These are phyloP conservation scores for Gulo gulo DNA, from an alignment of 2,113 vertebrate genomes.

Conservation along the genomic window DNA sequence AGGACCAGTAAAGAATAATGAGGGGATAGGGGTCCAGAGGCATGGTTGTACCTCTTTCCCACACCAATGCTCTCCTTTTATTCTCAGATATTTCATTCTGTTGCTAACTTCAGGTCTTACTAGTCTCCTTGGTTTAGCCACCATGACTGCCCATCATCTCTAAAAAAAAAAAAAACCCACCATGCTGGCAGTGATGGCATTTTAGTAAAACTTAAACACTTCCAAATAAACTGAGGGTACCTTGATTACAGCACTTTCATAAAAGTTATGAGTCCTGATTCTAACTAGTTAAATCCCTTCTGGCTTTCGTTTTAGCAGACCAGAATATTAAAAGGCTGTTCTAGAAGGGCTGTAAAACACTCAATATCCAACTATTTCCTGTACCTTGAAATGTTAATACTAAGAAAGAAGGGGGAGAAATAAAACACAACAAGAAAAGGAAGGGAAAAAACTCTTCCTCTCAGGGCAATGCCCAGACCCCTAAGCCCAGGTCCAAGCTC, in stretches of 20 bases:
- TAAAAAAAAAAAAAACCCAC: not conserved
- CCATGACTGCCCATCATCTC: not conserved
- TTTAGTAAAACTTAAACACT: constrained; percentile 59
- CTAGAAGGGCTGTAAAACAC: constrained; percentile 65
- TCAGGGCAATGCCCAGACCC: not conserved
- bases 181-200: not conserved
- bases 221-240: constrained; percentile 45
- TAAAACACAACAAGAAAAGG: not conserved
- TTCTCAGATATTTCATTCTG: not conserved
- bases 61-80: not conserved
- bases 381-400: constrained; percentile 73
- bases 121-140: not conserved
- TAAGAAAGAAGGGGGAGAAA: not conserved
- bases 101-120: constrained; percentile 31
- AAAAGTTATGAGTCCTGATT: constrained; percentile 36
- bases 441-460: not conserved
- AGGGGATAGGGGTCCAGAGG: not conserved
- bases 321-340: constrained; percentile 68
- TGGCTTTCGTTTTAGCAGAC: not conserved
- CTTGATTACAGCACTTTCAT: constrained; percentile 23
- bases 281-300: constrained; percentile 49
- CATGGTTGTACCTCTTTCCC: not conserved
- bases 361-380: constrained; percentile 71
- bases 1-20: constrained; percentile 1
- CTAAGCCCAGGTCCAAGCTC: not conserved